Conservation (phyloP, 2,113 vertebrate species). For the Aleadryas rufinucha region DNA sequence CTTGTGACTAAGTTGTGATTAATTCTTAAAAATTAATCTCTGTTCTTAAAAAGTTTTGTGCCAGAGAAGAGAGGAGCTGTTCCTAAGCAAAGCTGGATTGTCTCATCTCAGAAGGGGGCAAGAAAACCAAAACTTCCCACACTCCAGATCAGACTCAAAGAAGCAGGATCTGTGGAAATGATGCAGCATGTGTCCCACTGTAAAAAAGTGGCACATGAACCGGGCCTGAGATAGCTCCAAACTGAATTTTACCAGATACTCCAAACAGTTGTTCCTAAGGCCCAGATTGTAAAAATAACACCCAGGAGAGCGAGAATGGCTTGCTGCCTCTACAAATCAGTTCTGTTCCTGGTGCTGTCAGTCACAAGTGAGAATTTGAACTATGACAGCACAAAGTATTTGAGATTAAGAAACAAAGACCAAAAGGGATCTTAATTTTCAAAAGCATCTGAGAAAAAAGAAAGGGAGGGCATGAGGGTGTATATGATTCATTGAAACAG, state of each 20-base stretch:
- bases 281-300: slow-evolving; percentile 45
- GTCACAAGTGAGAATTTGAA: slow-evolving; percentile 34
- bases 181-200: neutral
- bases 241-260: neutral
- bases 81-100: neutral
- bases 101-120: neutral
- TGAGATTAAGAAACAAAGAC: slow-evolving; percentile 39
- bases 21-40: no score
- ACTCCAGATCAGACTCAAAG: neutral
- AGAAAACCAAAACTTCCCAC: neutral
- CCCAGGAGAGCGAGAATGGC: neutral
- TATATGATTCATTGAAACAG: neutral
- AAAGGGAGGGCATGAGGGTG: neutral
- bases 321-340: slow-evolving; percentile 19
- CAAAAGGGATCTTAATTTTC: neutral
- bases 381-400: neutral
- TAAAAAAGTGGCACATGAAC: neutral
- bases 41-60: neutral
- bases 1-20: neutral
- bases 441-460: slow-evolving; percentile 3
- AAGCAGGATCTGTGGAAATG: neutral
- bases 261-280: slow-evolving; percentile 14
- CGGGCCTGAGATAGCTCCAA: neutral
- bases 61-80: neutral
- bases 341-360: slow-evolving; percentile 45